These are phyloP conservation scores for Eristalis pertinax DNA, from an alignment of 2,888 invertebrate species.

Conservation along the genomic window DNA sequence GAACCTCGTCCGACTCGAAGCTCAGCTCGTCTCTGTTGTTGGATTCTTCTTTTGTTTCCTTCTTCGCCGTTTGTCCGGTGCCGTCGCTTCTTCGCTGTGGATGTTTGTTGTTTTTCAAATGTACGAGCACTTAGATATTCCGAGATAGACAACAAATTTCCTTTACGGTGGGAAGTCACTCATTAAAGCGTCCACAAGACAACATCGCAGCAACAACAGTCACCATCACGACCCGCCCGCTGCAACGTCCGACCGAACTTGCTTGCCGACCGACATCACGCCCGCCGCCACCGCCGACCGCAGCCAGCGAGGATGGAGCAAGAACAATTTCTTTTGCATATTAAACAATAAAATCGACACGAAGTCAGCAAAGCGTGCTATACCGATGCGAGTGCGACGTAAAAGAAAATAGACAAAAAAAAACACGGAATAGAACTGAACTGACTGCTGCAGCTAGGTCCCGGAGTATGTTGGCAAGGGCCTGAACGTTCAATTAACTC, in stretches of 20 bases:
- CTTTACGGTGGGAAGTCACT: constrained; percentile 63
- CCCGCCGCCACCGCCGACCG: background rate
- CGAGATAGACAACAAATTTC: constrained; percentile 65
- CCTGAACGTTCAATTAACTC: constrained; percentile 38
- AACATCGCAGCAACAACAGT: constrained; percentile 28
- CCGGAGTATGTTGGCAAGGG: constrained; percentile 42
- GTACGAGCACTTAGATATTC: constrained; percentile 60
- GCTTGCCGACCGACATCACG: background rate
- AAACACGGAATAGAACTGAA: background rate
- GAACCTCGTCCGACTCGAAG: constrained; percentile 32
- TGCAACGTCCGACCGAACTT: background rate
- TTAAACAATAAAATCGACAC: constrained; percentile 69
- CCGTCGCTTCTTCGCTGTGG: constrained; percentile 17
- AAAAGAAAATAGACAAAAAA: constrained; percentile 12
- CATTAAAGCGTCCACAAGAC: constrained; percentile 59
- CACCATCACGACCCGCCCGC: background rate
- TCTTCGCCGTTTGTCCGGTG: background rate
- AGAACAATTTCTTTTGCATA: constrained; percentile 68
- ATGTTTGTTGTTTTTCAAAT: constrained; percentile 46
- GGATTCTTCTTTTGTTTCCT: constrained; percentile 14
- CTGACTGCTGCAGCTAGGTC: background rate
- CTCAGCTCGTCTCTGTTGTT: constrained; percentile 5
- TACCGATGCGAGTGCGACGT: constrained; percentile 53
- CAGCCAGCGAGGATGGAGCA: constrained; percentile 12
- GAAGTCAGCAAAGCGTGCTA: constrained; percentile 68